Evolutionary conservation across 2,797 vertebrate species (phyloP).

Genomic region (Anableps anableps): DNA sequence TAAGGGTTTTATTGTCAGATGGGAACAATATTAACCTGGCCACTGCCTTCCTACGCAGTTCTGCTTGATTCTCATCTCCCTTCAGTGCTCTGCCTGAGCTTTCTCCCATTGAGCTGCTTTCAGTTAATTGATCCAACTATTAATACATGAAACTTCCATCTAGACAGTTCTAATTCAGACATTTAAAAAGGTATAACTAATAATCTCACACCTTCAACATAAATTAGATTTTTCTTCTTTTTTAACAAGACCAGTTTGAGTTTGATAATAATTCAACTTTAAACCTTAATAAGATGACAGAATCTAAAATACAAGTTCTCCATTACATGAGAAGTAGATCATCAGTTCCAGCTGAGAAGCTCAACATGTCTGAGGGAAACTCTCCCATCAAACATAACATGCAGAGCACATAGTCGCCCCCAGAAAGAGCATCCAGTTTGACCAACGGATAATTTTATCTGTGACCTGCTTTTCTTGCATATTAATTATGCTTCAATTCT

Average conservation of each 20-base stretch:
- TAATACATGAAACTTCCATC: neutral
- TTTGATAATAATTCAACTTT: neutral
- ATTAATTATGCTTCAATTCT: slow-evolving; percentile 70
- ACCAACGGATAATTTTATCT: slow-evolving; percentile 66
- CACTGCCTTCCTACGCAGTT: too few species aligned
- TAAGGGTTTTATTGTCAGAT: neutral
- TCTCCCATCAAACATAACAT: neutral
- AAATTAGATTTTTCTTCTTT: neutral
- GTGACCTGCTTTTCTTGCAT: slow-evolving; percentile 77
- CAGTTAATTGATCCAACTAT: neutral
- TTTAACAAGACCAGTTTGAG: neutral
- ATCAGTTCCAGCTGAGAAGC: slow-evolving; percentile 1
- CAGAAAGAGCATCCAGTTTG: slow-evolving; percentile 48
- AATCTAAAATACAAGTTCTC: slow-evolving; percentile 1
- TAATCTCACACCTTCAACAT: neutral
- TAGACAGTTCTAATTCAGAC: neutral
- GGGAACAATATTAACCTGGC: neutral
- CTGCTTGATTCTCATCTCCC: too few species aligned
- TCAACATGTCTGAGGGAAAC: neutral
- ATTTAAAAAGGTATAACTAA: neutral
- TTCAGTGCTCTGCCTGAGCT: too few species aligned
- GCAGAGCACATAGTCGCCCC: slow-evolving; percentile 5
- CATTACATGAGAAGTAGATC: neutral
- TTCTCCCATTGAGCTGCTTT: too few species aligned
- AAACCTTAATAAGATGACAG: neutral